Evolutionary conservation across 2,797 vertebrate species (phyloP).

Genomic region (Galaxias olidus): DNA sequence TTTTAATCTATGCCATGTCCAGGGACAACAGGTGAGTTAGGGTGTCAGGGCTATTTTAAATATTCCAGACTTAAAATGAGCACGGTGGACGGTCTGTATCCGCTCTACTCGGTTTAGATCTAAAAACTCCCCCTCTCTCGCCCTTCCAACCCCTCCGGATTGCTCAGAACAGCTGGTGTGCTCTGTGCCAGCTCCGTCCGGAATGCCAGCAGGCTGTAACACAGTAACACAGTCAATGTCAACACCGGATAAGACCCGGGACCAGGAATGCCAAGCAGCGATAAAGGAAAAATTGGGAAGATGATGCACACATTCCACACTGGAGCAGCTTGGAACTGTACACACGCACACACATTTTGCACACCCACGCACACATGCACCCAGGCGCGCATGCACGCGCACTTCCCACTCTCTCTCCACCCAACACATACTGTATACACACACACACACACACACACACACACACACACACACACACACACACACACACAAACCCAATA

Average conservation of each 20-base stretch:
- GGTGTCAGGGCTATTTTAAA: too few species aligned
- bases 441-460: not conserved
- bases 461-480: not conserved
- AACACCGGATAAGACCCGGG: conserved; percentile 54
- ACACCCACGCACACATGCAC: too few species aligned
- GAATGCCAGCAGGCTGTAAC: conserved; percentile 57
- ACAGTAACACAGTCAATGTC: conserved; percentile 60
- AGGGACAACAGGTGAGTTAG: too few species aligned
- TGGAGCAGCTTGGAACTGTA: not conserved
- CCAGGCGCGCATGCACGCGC: too few species aligned
- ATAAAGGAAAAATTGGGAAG: conserved; percentile 47
- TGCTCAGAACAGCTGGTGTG: conserved; percentile 63
- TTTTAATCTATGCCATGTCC: too few species aligned
- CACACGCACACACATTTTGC: not conserved
- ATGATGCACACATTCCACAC: conserved; percentile 31
- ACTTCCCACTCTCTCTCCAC: too few species aligned
- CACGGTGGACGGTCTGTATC: too few species aligned
- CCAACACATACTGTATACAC: not conserved
- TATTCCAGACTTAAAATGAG: too few species aligned
- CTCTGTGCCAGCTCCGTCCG: conserved; percentile 60
- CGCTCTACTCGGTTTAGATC: not conserved
- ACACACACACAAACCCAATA: not conserved
- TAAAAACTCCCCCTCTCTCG: conserved; percentile 15
- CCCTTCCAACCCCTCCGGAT: conserved; percentile 27
- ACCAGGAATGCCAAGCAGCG: conserved; percentile 39